Base-by-base conservation (phyloP, 2,113 vertebrate genomes). In the Vireo altiloquus region DNA sequence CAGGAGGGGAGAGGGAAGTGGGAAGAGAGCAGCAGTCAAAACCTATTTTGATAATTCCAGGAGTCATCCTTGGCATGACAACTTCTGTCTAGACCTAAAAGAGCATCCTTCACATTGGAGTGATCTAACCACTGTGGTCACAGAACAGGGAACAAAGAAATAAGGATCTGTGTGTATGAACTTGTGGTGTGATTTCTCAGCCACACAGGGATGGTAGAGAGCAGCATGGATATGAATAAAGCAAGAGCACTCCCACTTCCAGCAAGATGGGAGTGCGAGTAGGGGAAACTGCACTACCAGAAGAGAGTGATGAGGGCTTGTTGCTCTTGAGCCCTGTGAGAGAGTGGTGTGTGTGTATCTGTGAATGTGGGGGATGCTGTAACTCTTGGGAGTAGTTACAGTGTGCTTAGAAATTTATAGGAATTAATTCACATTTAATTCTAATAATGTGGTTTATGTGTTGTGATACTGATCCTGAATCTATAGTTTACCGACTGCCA, bases 101-200 rank as follows among this genome's bases (percentile, higher is more conserved):
- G 79, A 46, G 7, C 27, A 65, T 83, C 35, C 30, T 71, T 30
- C 17, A 27, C 16, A 9, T 72, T 0, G 0, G 6, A 80, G 8
- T 0, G 3, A 42, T 57, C 12, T 44, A 53, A 33, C 5, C 7
- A 18, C 10, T 2, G 4, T 0, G 0, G 63, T 49, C 13, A 19
- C 18, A 61, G 37, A 16, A 56, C 35, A 42, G 5, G 30, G n/a
- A 56, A 42, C 9, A 56, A 61, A 56, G 31, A 83, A 19, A 22
- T 60, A 77, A 56, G 27, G 53, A 28, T 27, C 28, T 39, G 5
- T 27, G 12, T 60, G 24, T 42, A 18, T 42, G 35, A 77, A 68
- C 33, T 44, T 47, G 6, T 40, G 13, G 7, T 33, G 19, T 33
- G 19, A 53, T 59, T 64, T 81, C 54, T 69, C 28, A 56, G 49